Evolutionary conservation across 1,140 invertebrate species (phyloP).

Genomic region (Danaus melanippus): DNA sequence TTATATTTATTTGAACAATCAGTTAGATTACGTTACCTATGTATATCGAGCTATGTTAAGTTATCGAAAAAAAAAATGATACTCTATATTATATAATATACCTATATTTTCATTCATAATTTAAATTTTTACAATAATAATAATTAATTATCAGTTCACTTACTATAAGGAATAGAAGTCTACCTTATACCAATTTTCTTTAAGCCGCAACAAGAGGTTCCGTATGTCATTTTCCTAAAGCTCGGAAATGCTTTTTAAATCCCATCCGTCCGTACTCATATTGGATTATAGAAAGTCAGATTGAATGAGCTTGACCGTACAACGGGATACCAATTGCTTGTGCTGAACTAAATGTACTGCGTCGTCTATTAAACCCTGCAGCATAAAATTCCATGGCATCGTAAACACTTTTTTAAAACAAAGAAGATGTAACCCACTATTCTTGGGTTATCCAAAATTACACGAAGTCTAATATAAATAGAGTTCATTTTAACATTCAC

Average conservation of each 20-base stretch:
- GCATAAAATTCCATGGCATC: slow-evolving; percentile 63
- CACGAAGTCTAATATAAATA: slow-evolving; percentile 13
- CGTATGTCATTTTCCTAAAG: slow-evolving; percentile 43
- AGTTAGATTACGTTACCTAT: too few relatives aligned
- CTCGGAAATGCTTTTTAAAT: slow-evolving; percentile 45
- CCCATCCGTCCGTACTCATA: slow-evolving; percentile 41
- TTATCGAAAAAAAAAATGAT: too few relatives aligned
- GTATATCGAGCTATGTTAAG: too few relatives aligned
- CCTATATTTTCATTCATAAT: too few relatives aligned
- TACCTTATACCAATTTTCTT: slow-evolving; percentile 34
- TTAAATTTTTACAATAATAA: too few relatives aligned
- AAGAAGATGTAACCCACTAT: slow-evolving; percentile 28
- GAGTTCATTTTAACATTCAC: slow-evolving; percentile 22
- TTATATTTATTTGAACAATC: too few relatives aligned
- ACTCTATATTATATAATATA: too few relatives aligned
- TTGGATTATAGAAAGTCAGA: slow-evolving; percentile 57
- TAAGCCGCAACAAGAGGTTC: slow-evolving; percentile 33
- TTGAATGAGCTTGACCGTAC: slow-evolving; percentile 45
- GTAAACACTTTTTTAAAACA: slow-evolving; percentile 54
- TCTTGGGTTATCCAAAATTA: slow-evolving; percentile 9
- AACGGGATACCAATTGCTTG: slow-evolving; percentile 33
- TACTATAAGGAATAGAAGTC: slow-evolving; percentile 6
- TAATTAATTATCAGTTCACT: too few relatives aligned
- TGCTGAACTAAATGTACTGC: slow-evolving; percentile 26
- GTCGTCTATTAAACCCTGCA: slow-evolving; percentile 46